Evolutionary conservation across 2,888 invertebrate genomes (phyloP), one percentile per base, ranked within the genome.

Genomic region (Parasteatoda lunata): DNA sequence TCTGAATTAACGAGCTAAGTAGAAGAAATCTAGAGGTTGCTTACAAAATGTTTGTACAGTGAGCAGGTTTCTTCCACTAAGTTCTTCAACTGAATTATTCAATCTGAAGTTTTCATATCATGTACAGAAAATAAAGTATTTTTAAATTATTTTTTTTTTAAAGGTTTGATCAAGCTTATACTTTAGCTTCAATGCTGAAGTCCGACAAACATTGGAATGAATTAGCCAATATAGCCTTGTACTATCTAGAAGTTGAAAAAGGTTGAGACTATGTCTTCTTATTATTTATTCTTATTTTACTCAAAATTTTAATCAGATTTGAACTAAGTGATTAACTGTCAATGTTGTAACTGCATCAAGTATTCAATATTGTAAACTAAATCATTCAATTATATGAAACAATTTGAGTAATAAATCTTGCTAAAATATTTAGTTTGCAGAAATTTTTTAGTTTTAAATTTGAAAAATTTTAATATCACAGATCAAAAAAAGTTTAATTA

Each of bases 121-220:
- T 30, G 30, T 30, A 30, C 30, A 30, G 30, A 30, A 11, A 7
- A 49, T 13, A 70, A 48, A 7, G 54, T 73, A 52, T 9, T 5
- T 15, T 30, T 13, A 9, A 52, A 5, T 1, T 48, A 4, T 66
- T 48, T 77, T 2, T 30, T 30, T 30, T 30, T 30, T 83, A 65
- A 13, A 86, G 85, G 48, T 86, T 86, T 77, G 85, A 86, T 72
- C 80, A 80, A 77, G 85, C 85, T 45, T 86, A 72, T 72, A 49
- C 59, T 59, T 70, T 86, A 13, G 80, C 85, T 11, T 77, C 80
- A 13, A 9, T 77, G 8, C 75, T 86, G 30, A 81, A 86, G 13
- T 76, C 80, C 13, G 80, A 77, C 15, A 86, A 86, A 15, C 45
- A 80, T 9, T 86, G 73, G 71, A 70, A 77, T 49, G 76, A 86